A percentile compares a stretch with the other conserved stretches of the same genome.
These are phyloP conservation scores for Eupeodes latifasciatus DNA, from an alignment of 2,888 invertebrate species.

Conservation along the genomic window DNA sequence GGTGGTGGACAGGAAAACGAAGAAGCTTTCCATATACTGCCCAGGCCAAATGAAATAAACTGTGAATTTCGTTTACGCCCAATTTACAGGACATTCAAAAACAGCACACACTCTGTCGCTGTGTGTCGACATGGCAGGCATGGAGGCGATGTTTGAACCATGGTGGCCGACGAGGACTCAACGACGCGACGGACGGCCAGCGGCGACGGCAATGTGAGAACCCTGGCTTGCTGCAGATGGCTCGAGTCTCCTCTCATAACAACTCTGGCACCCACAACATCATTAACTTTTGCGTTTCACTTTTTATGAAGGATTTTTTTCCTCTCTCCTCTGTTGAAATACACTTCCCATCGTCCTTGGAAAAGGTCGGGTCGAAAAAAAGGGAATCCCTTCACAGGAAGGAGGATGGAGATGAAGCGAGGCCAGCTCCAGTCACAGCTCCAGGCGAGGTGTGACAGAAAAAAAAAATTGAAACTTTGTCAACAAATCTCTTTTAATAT, in stretches of 20 bases:
- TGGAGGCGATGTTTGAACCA: too few species aligned
- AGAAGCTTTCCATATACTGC: constrained; percentile 20
- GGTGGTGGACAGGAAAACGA: background rate
- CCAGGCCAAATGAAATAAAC: constrained; percentile 71
- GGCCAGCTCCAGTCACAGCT: background rate
- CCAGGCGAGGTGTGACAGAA: background rate
- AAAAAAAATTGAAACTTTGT: constrained; percentile 73
- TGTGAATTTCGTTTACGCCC: constrained; percentile 73
- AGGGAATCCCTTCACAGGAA: background rate
- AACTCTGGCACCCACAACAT: constrained; percentile 55
- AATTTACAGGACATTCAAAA: constrained; percentile 74
- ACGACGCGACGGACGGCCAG: background rate
- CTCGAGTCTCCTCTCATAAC: background rate
- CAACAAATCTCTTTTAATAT: constrained; percentile 76
- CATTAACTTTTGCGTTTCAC: constrained; percentile 71
- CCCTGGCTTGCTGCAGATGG: background rate
- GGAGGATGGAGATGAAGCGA: background rate
- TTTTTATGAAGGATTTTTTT: constrained; percentile 63
- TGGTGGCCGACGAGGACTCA: too few species aligned
- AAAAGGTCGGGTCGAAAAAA: constrained; percentile 24
- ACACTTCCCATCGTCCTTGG: constrained; percentile 31
- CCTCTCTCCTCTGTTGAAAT: constrained; percentile 12
- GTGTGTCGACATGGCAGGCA: background rate
- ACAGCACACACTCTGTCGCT: constrained; percentile 28
- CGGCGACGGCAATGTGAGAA: too few species aligned